Evolutionary conservation across 2,797 vertebrate genomes (phyloP), one percentile per base, ranked within the genome.

Genomic region (Buceros bicornis): DNA sequence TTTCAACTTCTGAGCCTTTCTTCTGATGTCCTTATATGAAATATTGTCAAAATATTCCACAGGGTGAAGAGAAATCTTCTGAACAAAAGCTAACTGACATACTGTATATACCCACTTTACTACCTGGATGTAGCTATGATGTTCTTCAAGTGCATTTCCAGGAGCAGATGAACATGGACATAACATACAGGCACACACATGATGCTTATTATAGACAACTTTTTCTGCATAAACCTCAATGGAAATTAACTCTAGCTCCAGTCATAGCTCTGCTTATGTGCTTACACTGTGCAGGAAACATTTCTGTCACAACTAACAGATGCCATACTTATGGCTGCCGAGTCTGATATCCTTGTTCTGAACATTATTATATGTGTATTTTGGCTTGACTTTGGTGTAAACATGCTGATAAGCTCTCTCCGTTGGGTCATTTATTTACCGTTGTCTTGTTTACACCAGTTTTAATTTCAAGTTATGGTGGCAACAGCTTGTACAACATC

Each of bases 61-160:
- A 31, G 9, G 8, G 5, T 0, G 0, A 37, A 87, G 10, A 54
- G 21, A 50, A 86, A 29, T 57, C 20, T 76, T 62, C 35, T 64
- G 8, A 5, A 10, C 7, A n/a, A 57, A 81, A 71, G 1, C 11
- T 0, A 0, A 24, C 24, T 73, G n/a, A 9, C 21, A 18, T 1
- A 40, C 8, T 17, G 13, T 31, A 51, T 37, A 43, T 31, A 37
- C 7, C n/a, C 11, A 18, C 16, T 47, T 81, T 50, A 24, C 11
- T 18, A 29, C 16, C 31, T 54, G 13, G 13, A 40, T 40, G 16
- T n/a, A 74, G 21, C 20, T 65, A 16, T 8, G 16, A 2, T 28
- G 61, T 47, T 72, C 61, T 20, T 48, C 1, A 16, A 29, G 31
- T 20, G 16, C 72, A n/a, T 71, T 56, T 33, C 43, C 48, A 43